Evolutionary conservation across 1,140 invertebrate species (phyloP).

Genomic region (Yoshiicerus persimilis): DNA sequence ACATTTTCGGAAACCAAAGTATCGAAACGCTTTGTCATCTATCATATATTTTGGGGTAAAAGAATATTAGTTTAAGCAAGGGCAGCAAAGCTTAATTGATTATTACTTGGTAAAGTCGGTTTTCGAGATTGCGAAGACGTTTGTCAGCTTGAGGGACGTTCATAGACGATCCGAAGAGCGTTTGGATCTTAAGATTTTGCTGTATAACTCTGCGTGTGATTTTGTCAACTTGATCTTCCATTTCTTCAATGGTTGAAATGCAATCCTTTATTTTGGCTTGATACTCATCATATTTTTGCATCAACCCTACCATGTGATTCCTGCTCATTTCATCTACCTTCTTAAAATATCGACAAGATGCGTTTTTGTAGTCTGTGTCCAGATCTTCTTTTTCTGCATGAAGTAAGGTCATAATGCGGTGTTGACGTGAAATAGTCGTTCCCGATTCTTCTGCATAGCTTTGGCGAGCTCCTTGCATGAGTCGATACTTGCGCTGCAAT

Average conservation of each 20-base stretch:
- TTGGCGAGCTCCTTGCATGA: conserved; percentile 30
- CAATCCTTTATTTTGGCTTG: conserved; percentile 13
- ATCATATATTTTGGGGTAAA: background rate
- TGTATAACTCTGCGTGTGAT: conserved; percentile 36
- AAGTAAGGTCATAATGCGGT: background rate
- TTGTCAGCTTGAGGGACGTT: conserved; percentile 27
- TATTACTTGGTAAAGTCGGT: conserved; percentile 43
- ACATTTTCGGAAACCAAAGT: conserved; percentile 34
- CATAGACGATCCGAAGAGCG: conserved; percentile 40
- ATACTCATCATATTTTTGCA: conserved; percentile 32
- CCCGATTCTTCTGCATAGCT: conserved; percentile 3
- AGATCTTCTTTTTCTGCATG: conserved; percentile 36
- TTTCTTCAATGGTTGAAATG: conserved; percentile 34
- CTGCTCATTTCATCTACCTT: conserved; percentile 26
- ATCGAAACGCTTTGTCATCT: conserved; percentile 40
- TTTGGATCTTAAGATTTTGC: conserved; percentile 42
- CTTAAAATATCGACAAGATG: background rate
- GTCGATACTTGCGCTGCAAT: conserved; percentile 29
- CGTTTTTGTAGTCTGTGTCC: conserved; percentile 33
- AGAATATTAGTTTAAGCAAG: background rate
- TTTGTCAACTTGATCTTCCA: conserved; percentile 45
- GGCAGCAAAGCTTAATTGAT: background rate
- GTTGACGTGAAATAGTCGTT: background rate
- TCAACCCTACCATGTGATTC: conserved; percentile 3
- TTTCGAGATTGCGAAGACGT: conserved; percentile 37